Evolutionary conservation across 2,113 vertebrate genomes (phyloP).

Genomic region (Macrotus californicus): DNA sequence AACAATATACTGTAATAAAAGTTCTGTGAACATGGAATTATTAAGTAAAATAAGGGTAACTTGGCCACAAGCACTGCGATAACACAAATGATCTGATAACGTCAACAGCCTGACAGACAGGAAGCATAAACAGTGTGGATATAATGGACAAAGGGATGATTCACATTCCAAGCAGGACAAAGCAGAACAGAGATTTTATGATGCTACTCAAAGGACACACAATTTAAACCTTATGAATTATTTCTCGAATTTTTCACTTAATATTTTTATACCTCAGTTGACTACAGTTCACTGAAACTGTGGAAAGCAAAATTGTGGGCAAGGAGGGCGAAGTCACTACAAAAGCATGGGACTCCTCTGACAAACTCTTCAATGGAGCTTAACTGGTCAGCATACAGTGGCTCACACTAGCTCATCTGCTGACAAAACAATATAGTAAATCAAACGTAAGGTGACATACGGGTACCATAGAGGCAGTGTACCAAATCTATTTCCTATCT

Average conservation of each 20-base stretch:
- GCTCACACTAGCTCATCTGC: background rate
- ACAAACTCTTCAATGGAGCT: background rate
- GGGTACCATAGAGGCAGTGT: background rate
- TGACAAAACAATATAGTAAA: background rate
- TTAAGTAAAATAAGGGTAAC: background rate
- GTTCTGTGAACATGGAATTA: background rate
- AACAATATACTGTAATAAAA: background rate
- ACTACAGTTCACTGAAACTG: background rate
- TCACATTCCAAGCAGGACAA: background rate
- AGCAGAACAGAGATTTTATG: background rate
- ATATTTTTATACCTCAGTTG: background rate
- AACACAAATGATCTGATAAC: background rate
- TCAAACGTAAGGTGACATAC: background rate
- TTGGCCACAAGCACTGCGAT: background rate
- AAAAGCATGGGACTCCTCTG: background rate
- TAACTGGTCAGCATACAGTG: background rate
- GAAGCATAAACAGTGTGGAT: background rate
- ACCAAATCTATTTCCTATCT: background rate
- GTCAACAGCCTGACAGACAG: background rate
- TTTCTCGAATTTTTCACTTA: background rate
- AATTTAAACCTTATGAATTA: background rate
- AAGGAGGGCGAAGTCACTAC: background rate
- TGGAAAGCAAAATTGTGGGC: background rate
- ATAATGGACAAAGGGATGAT: background rate
- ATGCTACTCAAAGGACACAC: background rate